Base-by-base conservation (phyloP, 2,113 vertebrate genomes). In the Myrmecobius fasciatus region DNA sequence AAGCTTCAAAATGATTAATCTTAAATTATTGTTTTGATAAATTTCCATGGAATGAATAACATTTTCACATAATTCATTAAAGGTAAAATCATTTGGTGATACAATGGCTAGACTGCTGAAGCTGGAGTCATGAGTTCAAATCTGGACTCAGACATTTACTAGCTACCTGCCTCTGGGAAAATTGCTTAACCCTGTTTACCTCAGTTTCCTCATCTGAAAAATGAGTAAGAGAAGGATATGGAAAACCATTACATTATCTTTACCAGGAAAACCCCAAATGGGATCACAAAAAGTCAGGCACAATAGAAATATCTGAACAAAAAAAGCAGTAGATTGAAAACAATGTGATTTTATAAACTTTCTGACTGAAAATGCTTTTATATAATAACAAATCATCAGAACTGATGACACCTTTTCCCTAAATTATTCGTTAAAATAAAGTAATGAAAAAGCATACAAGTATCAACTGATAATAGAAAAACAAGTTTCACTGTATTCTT, bases 51-150 rank as follows among this genome's bases (percentile, higher is more conserved):
- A 8, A 90, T 52, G 17, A 93, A 90, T 49, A 31, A 43, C 22
- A 91, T 51, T 95, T 94, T 90, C 28, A 56, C 83, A 47, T 12
- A 24, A 89, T 53, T 92, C 8, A 52, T 93, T 54, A 94, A 83
- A 8, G 24, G 28, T 56, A 91, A 94, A 52, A 49, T 8, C 22
- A 25, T 53, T 2, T 11, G 28, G 28, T 31, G 28, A 11, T 60
- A 60, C 3, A 60, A 11, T 60, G 28, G 56, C 31, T 60, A 60
- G 56, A 14, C 10, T 31, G 11, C 56, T 11, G 9, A 26, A 3
- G 28, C 28, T 31, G 56, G 3, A 31, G 28, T 60, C 56, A 60
- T 36, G 28, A 67, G 12, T 67, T 36, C 60, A 67, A 67, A 67
- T 36, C 12, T 67, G 31, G 11, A 12, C 60, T 67, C 60, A 67